Conservation (phyloP, 30 jellyfish, hydroid and myxozoan species). For the Mastigias papua region DNA sequence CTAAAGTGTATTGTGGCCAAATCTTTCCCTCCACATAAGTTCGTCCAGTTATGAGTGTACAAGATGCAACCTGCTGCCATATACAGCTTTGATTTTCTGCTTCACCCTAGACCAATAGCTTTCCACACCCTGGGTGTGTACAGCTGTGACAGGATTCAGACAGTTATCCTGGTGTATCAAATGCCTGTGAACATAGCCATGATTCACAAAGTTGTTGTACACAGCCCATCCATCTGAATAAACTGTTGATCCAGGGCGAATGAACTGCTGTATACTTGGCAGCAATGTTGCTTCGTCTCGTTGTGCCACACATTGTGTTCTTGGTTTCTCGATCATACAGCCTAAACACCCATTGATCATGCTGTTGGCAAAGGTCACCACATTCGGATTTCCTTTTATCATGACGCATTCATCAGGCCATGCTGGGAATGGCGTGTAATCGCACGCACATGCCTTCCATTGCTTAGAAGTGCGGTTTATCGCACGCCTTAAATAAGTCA, state of each 20-base stretch:
- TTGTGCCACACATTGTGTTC: background rate
- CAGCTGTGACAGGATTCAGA: constrained; percentile 47
- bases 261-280: background rate
- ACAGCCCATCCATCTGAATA: background rate
- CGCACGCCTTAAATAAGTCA: constrained; percentile 29
- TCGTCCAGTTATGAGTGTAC: background rate
- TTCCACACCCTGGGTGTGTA: constrained; percentile 23
- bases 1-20: no score
- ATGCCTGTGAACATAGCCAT: background rate
- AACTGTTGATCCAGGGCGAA: background rate
- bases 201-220: background rate
- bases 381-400: constrained; percentile 15
- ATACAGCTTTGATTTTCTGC: background rate
- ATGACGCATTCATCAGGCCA: constrained; percentile 17
- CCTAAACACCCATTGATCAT: constrained; percentile 36
- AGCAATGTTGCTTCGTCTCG: background rate
- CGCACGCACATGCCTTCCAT: constrained; percentile 44
- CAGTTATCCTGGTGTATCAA: constrained; percentile 11
- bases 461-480: constrained; percentile 43
- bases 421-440: background rate
- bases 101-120: constrained; percentile 28
- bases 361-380: constrained; percentile 4
- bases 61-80: background rate
- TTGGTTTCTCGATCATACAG: constrained; percentile 13
- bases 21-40: background rate